Percentiles rank a stretch among this genome's conserved stretches.
Conservation (phyloP, 2,113 vertebrate genomes). For the Chitala chitala region DNA sequence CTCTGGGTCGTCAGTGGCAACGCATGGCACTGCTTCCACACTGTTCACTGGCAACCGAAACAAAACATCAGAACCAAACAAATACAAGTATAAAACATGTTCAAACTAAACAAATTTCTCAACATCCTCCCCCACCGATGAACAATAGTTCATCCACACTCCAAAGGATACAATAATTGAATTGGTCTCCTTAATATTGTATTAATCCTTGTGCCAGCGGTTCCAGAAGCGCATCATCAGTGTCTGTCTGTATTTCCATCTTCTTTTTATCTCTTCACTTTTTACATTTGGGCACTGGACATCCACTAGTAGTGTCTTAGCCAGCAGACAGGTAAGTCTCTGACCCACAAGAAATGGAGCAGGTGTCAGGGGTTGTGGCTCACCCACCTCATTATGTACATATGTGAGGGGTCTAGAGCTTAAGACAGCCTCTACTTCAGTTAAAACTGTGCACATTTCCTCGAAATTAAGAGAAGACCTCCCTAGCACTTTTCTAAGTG, state of each 20-base stretch:
- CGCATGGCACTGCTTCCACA: too few species aligned
- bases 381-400: slow-evolving; percentile 17
- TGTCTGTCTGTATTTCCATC: not conserved
- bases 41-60: too few species aligned
- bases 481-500: not conserved
- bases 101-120: too few species aligned
- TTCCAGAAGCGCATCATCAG: too few species aligned
- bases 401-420: slow-evolving; percentile 21
- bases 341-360: not conserved
- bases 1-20: too few species aligned
- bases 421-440: slow-evolving; percentile 18
- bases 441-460: slow-evolving; percentile 15
- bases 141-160: not conserved
- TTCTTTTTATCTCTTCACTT: not conserved
- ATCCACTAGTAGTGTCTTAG: not conserved
- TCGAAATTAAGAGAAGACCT: slow-evolving; percentile 10
- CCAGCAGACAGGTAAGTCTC: not conserved
- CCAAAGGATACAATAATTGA: not conserved
- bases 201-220: too few species aligned
- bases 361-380: not conserved
- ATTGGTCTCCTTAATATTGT: not conserved
- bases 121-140: not conserved
- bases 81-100: too few species aligned
- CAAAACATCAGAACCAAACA: too few species aligned
- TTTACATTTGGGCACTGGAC: not conserved